These are phyloP conservation scores for Fragum sueziense DNA, from an alignment of 2,888 invertebrate species.

Conservation along the genomic window DNA sequence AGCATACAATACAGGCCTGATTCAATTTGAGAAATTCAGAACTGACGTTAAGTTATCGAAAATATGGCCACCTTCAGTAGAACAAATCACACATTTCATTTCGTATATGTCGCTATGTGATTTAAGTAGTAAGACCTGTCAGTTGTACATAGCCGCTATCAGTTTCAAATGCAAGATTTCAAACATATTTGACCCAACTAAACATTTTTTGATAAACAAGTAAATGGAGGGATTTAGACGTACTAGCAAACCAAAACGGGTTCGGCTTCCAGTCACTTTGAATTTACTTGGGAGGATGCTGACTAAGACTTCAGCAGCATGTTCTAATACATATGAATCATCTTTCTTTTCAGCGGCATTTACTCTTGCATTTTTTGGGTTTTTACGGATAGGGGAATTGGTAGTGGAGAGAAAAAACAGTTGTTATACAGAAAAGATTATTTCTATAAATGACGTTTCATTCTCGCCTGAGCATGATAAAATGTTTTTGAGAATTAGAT, in stretches of 20 bases:
- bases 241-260: neutral
- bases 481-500: too few relatives aligned
- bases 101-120: neutral
- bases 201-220: neutral
- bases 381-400: too few relatives aligned
- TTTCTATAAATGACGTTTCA: too few relatives aligned
- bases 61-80: neutral
- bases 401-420: too few relatives aligned
- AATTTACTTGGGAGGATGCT: too few relatives aligned
- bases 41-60: neutral
- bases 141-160: neutral
- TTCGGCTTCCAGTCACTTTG: neutral
- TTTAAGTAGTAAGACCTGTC: neutral
- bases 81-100: neutral
- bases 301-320: too few relatives aligned
- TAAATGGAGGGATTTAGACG: neutral
- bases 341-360: too few relatives aligned
- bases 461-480: too few relatives aligned
- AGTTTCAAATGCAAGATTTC: neutral
- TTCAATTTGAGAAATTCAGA: neutral
- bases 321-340: too few relatives aligned
- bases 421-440: too few relatives aligned
- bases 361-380: too few relatives aligned
- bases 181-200: neutral
- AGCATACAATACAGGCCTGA: constrained; percentile 5